Base-by-base conservation (phyloP, 1,140 invertebrate genomes). In the Heliconius himera region DNA sequence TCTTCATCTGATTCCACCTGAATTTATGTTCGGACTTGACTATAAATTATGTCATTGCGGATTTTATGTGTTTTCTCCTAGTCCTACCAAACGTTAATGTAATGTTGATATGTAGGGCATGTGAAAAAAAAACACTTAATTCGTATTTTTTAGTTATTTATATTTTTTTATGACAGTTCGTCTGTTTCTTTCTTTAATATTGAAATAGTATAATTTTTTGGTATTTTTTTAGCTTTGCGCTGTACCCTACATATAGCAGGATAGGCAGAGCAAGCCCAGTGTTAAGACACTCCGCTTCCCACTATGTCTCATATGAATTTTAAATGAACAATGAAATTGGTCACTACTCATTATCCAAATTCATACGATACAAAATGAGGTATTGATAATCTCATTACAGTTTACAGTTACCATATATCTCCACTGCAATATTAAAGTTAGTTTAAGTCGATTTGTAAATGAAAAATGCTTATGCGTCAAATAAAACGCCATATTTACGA, bases 401-500 rank as follows among this genome's bases (percentile, higher is more conserved):
- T 29, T 76, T 76, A 76, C 74, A 70, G 41, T 76, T 70, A 76
- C 66, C n/a, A 76, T 76, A 76, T 66, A 56, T 46, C 20, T 66
- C 29, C 41, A 9, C 66, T 49, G 66, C 38, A 76, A 76, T 76
- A 70, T 76, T 76, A 66, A 71, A 71, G 41, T 70, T 70, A 54
- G 72, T 74, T 83, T 74, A 74, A 82, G 66, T 75, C 75, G 77
- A 80, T 82, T 66, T 56, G 71, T 79, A 76, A 83, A 81, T 81
- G 80, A 81, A 80, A 81, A 82, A 81, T 81, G 77, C 80, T 81
- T 80, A 83, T 80, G 80, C 81, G 51, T 80, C 76, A 73, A 84
- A 85, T 82, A 86, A 86, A 85, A 73, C 76, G 74, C 74, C 76
- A 80, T 85, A 81, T 87, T 89, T 84, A 87, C 79, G 85, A 84